Conservation (phyloP, 2,888 invertebrate genomes). For the Mythimna pallens region DNA sequence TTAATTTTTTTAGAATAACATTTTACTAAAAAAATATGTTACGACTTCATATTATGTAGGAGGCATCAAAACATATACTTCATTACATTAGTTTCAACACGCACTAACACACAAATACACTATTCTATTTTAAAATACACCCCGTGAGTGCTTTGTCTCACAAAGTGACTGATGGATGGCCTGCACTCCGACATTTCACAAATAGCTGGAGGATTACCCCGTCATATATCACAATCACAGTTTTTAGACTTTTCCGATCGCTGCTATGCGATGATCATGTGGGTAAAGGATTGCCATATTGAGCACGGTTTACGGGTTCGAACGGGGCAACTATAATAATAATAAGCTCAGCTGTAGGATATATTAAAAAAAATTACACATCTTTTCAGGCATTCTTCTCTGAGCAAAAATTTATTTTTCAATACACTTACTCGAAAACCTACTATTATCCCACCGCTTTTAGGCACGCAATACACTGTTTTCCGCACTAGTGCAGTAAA, state of each 20-base stretch:
- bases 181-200: constrained; percentile 29
- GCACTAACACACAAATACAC: constrained; percentile 1
- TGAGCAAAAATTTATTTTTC: too few relatives aligned
- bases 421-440: too few relatives aligned
- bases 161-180: constrained; percentile 65
- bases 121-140: constrained; percentile 20
- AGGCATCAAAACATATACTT: too few relatives aligned
- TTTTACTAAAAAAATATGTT: too few relatives aligned
- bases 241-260: constrained; percentile 23
- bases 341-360: too few relatives aligned
- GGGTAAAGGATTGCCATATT: background rate
- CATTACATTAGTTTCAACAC: background rate
- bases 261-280: background rate
- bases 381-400: too few relatives aligned
- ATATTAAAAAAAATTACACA: too few relatives aligned
- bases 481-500: too few relatives aligned
- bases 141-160: constrained; percentile 17
- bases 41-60: too few relatives aligned
- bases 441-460: too few relatives aligned
- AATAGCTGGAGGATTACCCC: constrained; percentile 33
- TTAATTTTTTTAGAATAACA: too few relatives aligned
- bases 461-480: too few relatives aligned
- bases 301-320: background rate
- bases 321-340: background rate
- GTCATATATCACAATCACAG: constrained; percentile 47